Conservation (phyloP, 2,797 vertebrate species). For the Anas bahamensis region DNA sequence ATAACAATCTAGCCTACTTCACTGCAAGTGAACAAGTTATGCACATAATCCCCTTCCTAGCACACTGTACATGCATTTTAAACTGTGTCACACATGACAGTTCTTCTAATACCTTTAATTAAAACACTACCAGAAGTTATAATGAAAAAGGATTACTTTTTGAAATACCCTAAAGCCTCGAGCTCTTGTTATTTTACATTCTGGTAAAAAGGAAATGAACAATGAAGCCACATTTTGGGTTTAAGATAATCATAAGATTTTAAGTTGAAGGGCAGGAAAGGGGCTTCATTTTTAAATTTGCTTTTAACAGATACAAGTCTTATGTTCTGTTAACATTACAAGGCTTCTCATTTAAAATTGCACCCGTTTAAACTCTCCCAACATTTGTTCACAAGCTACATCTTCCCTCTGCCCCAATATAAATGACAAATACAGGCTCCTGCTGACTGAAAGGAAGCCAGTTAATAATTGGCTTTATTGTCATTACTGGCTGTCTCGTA, state of each 20-base stretch:
- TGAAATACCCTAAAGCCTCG: constrained; percentile 18
- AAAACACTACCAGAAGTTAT: constrained; percentile 58
- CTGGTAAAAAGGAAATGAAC: constrained; percentile 39
- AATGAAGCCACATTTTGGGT: constrained; percentile 35
- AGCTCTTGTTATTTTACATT: constrained; percentile 38
- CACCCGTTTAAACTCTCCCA: not conserved
- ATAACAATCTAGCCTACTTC: not conserved
- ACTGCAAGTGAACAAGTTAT: not conserved
- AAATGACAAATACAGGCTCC: not conserved
- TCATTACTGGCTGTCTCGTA: not conserved
- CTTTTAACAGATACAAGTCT: constrained; percentile 16
- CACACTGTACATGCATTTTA: not conserved
- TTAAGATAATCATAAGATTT: constrained; percentile 29
- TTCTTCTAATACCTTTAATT: constrained; percentile 63
- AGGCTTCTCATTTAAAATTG: not conserved
- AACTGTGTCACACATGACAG: not conserved
- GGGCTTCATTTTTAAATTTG: not conserved
- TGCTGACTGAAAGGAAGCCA: not conserved
- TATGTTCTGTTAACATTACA: not conserved
- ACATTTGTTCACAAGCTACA: constrained; percentile 5
- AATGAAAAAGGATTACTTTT: constrained; percentile 58
- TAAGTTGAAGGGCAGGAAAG: constrained; percentile 25
- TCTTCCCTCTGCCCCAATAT: not conserved
- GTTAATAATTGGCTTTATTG: constrained; percentile 17
- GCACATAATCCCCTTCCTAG: constrained; percentile 1